These are phyloP conservation scores for Macrostomum cliftonense DNA, from an alignment of 2,888 invertebrate species.

Conservation along the genomic window DNA sequence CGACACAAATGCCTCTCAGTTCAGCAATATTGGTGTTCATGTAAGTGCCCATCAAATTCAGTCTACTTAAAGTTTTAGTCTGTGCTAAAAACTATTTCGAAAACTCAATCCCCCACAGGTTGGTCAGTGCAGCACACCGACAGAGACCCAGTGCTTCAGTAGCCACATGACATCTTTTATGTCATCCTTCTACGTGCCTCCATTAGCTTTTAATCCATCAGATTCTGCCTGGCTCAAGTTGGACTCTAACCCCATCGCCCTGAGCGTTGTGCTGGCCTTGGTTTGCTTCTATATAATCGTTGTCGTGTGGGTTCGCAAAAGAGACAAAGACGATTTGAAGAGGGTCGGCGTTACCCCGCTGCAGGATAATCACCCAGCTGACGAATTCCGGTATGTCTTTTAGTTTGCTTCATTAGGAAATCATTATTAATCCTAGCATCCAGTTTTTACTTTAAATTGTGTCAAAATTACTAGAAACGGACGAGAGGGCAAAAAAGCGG, in stretches of 20 bases:
- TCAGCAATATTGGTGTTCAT: too few relatives aligned
- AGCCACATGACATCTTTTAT: background rate
- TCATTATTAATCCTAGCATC: too few relatives aligned
- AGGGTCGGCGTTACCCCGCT: slow-evolving; percentile 26
- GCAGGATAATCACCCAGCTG: slow-evolving; percentile 25
- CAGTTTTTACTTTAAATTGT: too few relatives aligned
- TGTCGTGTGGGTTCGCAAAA: slow-evolving; percentile 3
- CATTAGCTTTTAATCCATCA: background rate
- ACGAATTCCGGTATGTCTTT: slow-evolving; percentile 32
- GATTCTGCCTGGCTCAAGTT: background rate
- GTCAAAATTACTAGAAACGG: too few relatives aligned
- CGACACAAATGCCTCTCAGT: too few relatives aligned
- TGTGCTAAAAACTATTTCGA: too few relatives aligned
- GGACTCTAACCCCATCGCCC: slow-evolving; percentile 3
- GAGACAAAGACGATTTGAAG: slow-evolving; percentile 1
- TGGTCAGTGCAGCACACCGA: too few relatives aligned
- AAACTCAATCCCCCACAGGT: too few relatives aligned
- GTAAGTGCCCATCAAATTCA: too few relatives aligned
- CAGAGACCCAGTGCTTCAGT: background rate
- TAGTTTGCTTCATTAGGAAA: too few relatives aligned
- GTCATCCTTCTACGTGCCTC: background rate
- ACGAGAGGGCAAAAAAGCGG: too few relatives aligned
- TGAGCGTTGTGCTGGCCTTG: background rate
- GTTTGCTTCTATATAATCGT: slow-evolving; percentile 1
- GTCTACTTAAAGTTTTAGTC: too few relatives aligned